These are phyloP conservation scores for Philonicus albiceps DNA, from an alignment of 2,888 invertebrate species.

Conservation along the genomic window DNA sequence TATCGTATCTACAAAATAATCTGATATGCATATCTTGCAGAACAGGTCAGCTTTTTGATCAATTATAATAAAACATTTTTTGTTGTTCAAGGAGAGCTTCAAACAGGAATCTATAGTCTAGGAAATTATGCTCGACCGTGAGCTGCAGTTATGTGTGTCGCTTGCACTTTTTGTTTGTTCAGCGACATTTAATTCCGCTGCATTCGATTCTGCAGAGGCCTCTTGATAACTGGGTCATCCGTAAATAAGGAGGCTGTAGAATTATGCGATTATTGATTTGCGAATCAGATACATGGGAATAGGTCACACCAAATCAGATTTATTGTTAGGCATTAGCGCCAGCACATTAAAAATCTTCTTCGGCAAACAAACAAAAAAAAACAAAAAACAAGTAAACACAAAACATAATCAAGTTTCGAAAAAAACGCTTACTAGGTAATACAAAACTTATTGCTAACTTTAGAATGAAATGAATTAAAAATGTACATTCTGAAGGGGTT, in stretches of 20 bases:
- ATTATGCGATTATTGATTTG: not conserved
- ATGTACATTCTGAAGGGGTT: too few relatives aligned
- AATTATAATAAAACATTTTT: not conserved
- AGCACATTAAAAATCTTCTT: not conserved
- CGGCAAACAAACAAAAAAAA: too few relatives aligned
- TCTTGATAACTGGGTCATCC: not conserved
- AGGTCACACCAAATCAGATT: not conserved
- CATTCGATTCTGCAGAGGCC: not conserved
- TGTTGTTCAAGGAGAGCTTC: not conserved
- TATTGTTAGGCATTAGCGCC: not conserved
- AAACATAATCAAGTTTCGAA: too few relatives aligned
- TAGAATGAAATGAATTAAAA: too few relatives aligned
- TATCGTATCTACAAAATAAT: too few relatives aligned
- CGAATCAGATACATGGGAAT: not conserved
- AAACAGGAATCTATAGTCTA: not conserved
- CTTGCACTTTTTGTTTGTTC: not conserved
- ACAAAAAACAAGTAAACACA: too few relatives aligned
- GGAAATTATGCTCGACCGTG: not conserved
- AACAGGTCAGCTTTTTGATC: not conserved
- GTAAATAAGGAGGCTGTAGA: not conserved
- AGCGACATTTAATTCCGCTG: not conserved
- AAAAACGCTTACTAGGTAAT: too few relatives aligned
- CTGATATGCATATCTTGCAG: too few relatives aligned
- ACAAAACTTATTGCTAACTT: too few relatives aligned
- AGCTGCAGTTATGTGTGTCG: not conserved